A percentile compares a stretch with the other conserved stretches of the same genome.
phyloP scores from a whole-genome alignment of 2,113 vertebrate species.

The Papio anubis region DNA sequence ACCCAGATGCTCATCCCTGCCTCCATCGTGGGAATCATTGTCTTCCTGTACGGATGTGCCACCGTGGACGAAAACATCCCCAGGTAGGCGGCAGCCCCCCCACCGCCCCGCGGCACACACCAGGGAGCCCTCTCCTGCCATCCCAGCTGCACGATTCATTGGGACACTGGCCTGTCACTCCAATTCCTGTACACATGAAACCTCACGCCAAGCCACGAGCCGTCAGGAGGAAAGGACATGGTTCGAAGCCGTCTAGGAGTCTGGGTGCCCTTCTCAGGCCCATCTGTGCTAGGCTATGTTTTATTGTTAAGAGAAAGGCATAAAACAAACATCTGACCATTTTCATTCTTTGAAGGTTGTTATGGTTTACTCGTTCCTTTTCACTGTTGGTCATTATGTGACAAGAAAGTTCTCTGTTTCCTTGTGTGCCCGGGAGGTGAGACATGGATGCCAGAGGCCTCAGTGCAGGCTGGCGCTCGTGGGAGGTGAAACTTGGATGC shows the following conservation, averaged over 20 bases:
- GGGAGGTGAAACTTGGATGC: too few relatives aligned
- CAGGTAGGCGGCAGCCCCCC: constrained; percentile 85
- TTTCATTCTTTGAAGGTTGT: background rate
- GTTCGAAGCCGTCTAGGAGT: rapidly evolving
- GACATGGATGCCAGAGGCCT: background rate
- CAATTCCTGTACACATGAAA: rapidly evolving
- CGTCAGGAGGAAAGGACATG: rapidly evolving
- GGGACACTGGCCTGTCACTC: background rate
- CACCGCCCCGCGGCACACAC: rapidly evolving
- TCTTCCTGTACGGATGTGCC: constrained; percentile 96
- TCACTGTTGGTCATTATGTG: background rate
- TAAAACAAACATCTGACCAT: background rate
- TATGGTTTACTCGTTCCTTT: background rate
- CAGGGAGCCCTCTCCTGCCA: background rate
- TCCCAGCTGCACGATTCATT: background rate
- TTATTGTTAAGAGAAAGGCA: background rate
- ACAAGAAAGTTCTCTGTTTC: background rate
- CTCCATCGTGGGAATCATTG: constrained; percentile 94
- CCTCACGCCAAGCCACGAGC: rapidly evolving
- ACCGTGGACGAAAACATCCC: constrained; percentile 96
- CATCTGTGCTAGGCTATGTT: rapidly evolving
- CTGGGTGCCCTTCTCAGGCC: rapidly evolving
- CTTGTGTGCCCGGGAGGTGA: background rate
- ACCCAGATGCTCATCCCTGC: constrained; percentile 98
- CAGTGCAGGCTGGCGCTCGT: rapidly evolving